A percentile compares a stretch with the other conserved stretches of the same genome.
phyloP scores from a whole-genome alignment of 2,113 vertebrate species.

The Oceanodroma tethys region DNA sequence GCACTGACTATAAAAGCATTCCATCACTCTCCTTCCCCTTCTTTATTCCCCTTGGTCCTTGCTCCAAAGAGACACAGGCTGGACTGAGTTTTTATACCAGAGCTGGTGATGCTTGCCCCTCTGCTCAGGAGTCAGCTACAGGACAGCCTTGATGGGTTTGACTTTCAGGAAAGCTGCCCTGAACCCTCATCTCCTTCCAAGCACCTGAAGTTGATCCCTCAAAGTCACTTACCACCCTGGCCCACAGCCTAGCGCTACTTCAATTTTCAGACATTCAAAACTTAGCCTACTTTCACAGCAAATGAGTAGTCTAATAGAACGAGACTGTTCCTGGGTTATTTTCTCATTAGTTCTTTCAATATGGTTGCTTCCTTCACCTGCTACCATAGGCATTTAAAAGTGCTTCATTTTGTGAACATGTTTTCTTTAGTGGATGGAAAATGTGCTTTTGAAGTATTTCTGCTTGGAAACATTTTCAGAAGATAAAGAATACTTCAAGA shows the following conservation, averaged over 20 bases:
- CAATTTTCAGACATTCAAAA: neutral
- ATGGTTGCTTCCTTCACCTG: neutral
- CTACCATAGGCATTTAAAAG: neutral
- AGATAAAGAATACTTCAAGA: slow-evolving; percentile 51
- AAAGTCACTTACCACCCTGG: neutral
- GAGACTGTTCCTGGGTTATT: neutral
- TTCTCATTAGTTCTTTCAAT: neutral
- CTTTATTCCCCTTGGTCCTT: neutral
- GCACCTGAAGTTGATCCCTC: neutral
- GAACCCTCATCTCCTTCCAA: neutral
- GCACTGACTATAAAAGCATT: neutral
- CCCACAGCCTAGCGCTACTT: neutral
- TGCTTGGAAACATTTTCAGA: slow-evolving; percentile 45
- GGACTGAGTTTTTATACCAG: neutral
- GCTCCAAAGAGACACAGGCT: neutral
- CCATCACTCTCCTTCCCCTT: neutral
- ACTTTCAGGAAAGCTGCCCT: neutral
- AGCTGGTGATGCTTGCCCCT: too few species aligned
- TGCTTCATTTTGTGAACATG: neutral
- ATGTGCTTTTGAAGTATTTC: slow-evolving; percentile 30
- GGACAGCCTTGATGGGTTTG: neutral
- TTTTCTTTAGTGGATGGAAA: neutral
- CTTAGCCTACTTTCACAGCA: neutral
- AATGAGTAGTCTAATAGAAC: neutral
- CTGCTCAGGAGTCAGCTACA: neutral